Evolutionary conservation across 2,797 vertebrate species (phyloP).

Genomic region (Hippopotamyrus pictus): DNA sequence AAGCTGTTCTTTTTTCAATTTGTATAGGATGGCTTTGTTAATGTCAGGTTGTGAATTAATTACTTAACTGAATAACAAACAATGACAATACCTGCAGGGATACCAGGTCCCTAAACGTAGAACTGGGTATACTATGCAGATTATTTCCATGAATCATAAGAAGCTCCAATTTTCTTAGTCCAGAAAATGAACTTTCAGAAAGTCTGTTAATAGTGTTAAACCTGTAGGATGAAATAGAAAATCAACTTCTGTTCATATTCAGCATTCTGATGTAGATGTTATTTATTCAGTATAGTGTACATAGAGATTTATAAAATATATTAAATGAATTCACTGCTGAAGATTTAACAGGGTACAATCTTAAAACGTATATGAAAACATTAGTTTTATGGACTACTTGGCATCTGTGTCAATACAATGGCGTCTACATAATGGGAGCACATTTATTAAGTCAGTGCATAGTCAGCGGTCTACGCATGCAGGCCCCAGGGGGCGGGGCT

Average conservation of each 20-base stretch:
- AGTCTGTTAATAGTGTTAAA: slow-evolving; percentile 83
- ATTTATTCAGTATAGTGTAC: not conserved
- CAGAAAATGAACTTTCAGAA: slow-evolving; percentile 65
- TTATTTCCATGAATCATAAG: slow-evolving; percentile 89
- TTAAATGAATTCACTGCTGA: not conserved
- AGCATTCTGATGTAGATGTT: not conserved
- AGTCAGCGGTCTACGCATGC: not conserved
- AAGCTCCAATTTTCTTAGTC: slow-evolving; percentile 74
- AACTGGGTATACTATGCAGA: slow-evolving; percentile 70
- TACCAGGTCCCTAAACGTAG: slow-evolving; percentile 70
- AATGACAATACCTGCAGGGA: slow-evolving; percentile 75
- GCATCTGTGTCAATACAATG: not conserved
- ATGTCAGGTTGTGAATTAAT: not conserved
- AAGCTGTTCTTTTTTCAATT: not conserved
- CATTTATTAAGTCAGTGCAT: not conserved
- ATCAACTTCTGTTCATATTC: not conserved
- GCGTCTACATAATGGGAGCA: not conserved
- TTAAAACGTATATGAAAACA: not conserved
- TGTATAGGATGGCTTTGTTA: not conserved
- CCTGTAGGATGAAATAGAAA: slow-evolving; percentile 48
- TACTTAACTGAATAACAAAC: not conserved
- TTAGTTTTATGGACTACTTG: not conserved
- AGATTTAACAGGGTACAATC: not conserved
- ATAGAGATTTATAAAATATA: not conserved
- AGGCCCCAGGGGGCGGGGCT: slow-evolving; percentile 19